Evolutionary conservation across 2,113 vertebrate species (phyloP), one percentile per base, ranked within the genome.

Genomic region (Chaetorhynchus papuensis): DNA sequence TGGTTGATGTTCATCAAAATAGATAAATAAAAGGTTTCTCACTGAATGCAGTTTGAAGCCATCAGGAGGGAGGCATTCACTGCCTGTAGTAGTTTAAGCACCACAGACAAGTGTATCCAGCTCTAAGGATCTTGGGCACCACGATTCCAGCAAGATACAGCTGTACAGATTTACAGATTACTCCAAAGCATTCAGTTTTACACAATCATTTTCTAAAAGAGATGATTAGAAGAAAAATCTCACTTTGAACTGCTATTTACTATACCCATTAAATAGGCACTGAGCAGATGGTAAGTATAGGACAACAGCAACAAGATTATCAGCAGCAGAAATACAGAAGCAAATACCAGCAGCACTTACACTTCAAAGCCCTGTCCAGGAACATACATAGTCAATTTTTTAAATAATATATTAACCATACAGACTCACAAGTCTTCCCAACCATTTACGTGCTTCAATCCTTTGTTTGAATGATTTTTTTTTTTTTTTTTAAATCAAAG

Each of bases 221-320:
- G 35, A 87, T 83, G 56, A 90, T 95, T 90, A 93, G 56, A 90
- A 94, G 74, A 90, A 90, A 89, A 94, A 78, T 13, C 24, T 61
- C 39, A 5, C 33, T 88, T 63, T 92, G 64, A 91, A 93, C 42
- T 89, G 64, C 31, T 85, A 89, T 97, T 97, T 97, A 94, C 76
- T 79, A 85, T 83, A 71, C n/a, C 30, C n/a, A 22, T 76, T 85
- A 92, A 44, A 91, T 53, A 88, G 89, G 71, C 64, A 69, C 60
- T 53, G 76, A 97, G 77, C 90, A 98, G 94, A 97, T 96, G 96
- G 93, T 41, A 57, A 39, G 31, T 21, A 33, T 31, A 94, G 42
- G 64, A 74, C 54, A 71, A 35, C 54, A 74, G 68, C 53, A 94
- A 85, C 70, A 92, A 85, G 41, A 82, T 94, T 72, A 87, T 39